These are phyloP conservation scores for Drosophila yooni DNA, from an alignment of 2,888 invertebrate species.

Conservation along the genomic window DNA sequence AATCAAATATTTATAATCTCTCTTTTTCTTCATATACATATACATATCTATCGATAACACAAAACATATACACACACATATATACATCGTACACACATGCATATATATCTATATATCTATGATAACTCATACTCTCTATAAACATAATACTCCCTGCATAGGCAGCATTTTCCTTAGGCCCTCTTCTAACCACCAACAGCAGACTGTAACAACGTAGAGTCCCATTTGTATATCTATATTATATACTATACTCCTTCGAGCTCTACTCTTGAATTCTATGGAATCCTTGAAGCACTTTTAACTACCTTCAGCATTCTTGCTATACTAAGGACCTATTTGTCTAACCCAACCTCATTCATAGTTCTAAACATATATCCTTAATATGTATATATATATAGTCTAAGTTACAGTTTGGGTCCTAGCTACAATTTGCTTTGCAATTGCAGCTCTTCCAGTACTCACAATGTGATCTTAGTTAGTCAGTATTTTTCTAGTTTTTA, in stretches of 20 bases:
- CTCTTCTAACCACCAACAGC: constrained; percentile 16
- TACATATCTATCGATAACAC: constrained; percentile 36
- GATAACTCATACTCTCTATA: constrained; percentile 31
- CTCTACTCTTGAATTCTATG: not conserved
- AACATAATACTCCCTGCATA: constrained; percentile 10
- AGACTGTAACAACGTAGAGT: constrained; percentile 26
- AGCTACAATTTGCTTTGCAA: constrained; percentile 4
- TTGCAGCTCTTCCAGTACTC: constrained; percentile 5
- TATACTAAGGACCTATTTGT: not conserved
- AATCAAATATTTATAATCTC: constrained; percentile 49
- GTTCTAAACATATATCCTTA: constrained; percentile 1
- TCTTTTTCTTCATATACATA: constrained; percentile 42
- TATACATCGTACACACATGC: constrained; percentile 24
- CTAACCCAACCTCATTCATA: not conserved
- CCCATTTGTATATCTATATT: constrained; percentile 2
- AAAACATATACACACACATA: constrained; percentile 38
- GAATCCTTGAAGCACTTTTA: not conserved
- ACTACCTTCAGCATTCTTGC: constrained; percentile 1
- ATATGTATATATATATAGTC: not conserved
- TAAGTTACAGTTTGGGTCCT: constrained; percentile 31
- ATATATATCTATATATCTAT: constrained; percentile 17
- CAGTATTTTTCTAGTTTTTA: constrained; percentile 69
- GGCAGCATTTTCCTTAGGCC: constrained; percentile 37
- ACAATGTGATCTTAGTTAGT: constrained; percentile 29
- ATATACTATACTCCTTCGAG: not conserved